Conservation (phyloP, 2,888 invertebrate species). For the Catotricha subobsoleta region DNA sequence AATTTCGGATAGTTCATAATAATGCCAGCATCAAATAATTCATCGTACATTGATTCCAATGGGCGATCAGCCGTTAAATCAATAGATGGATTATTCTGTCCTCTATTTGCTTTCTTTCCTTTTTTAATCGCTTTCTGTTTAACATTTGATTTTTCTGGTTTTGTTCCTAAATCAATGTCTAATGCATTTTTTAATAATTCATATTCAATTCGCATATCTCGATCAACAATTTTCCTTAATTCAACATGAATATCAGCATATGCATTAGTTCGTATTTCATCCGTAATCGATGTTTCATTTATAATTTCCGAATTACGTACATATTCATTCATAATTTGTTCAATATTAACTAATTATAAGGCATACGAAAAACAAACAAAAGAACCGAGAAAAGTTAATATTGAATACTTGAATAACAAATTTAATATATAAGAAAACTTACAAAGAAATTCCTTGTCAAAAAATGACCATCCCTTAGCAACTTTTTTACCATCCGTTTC, state of each 20-base stretch:
- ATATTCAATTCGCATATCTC: conserved; percentile 27
- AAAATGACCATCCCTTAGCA: no score
- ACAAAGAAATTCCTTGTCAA: no score
- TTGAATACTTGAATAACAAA: no score
- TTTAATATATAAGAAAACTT: no score
- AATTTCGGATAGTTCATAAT: conserved; percentile 38
- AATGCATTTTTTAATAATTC: conserved; percentile 27
- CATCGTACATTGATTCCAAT: conserved; percentile 48
- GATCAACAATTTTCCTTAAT: conserved; percentile 34
- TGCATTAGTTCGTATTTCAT: no score
- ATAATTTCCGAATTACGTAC: no score
- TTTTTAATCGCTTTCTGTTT: conserved; percentile 16
- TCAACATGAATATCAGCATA: conserved; percentile 34
- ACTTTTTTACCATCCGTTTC: no score
- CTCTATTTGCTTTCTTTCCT: conserved; percentile 16
- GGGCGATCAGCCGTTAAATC: conserved; percentile 41
- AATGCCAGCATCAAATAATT: conserved; percentile 34
- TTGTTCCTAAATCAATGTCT: conserved; percentile 22
- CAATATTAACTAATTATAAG: no score
- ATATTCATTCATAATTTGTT: no score
- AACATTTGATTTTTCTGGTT: conserved; percentile 17
- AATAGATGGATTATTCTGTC: conserved; percentile 32
- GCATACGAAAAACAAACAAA: no score
- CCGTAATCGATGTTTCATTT: no score
- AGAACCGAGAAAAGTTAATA: no score